Evolutionary conservation across 1,140 invertebrate genomes (phyloP).

Genomic region (Lepidostoma basale): DNA sequence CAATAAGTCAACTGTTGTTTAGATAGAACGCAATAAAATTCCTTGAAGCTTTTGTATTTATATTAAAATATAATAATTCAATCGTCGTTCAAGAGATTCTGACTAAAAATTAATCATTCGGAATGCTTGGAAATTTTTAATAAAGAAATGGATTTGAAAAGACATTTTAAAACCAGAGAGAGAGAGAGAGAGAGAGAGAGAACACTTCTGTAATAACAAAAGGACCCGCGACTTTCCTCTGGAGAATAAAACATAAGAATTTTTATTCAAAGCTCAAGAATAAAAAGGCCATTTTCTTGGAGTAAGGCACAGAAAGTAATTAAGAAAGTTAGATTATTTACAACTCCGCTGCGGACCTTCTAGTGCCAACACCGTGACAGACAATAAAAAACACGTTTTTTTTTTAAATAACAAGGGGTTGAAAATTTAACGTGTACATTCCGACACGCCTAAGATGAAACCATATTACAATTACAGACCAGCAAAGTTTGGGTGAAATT

Average conservation of each 20-base stretch:
- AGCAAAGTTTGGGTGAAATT: slow-evolving; percentile 27
- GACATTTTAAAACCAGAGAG: slow-evolving; percentile 7
- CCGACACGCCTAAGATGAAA: slow-evolving; percentile 17
- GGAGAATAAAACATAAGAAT: slow-evolving; percentile 3
- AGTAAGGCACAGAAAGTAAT: slow-evolving; percentile 26
- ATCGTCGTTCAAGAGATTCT: too few species aligned
- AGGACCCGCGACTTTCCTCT: slow-evolving; percentile 6
- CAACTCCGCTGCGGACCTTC: slow-evolving; percentile 2
- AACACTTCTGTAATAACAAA: slow-evolving; percentile 5
- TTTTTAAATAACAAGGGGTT: slow-evolving; percentile 4
- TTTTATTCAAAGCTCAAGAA: slow-evolving; percentile 10
- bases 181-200: slow-evolving; percentile 6
- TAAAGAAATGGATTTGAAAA: slow-evolving; percentile 20
- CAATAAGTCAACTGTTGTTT: too few species aligned
- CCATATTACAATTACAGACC: slow-evolving; percentile 38
- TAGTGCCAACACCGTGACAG: neutral
- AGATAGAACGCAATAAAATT: too few species aligned
- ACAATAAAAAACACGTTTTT: neutral
- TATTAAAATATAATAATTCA: too few species aligned
- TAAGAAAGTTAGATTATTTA: slow-evolving; percentile 34
- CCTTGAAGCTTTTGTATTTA: too few species aligned
- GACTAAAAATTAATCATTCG: neutral
- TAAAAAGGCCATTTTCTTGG: neutral
- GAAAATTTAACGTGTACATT: neutral
- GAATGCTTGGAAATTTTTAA: slow-evolving; percentile 7